Percentiles rank a stretch among this genome's conserved stretches.
phyloP scores from a whole-genome alignment of 2,113 vertebrate species.

The Rhinoptilus africanus region DNA sequence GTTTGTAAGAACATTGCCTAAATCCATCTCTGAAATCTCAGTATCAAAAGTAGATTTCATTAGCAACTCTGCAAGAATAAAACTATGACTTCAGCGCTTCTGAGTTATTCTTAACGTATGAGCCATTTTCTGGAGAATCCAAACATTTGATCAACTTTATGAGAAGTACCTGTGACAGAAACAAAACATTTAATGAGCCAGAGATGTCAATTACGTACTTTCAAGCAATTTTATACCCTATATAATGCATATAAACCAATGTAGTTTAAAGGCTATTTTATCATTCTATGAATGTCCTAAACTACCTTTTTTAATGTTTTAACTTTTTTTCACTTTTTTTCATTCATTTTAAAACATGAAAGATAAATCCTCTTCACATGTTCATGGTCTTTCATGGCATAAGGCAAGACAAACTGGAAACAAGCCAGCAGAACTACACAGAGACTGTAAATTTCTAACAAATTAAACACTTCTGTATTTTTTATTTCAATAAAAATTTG shows the following conservation, averaged over 20 bases:
- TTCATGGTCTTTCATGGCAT: not conserved
- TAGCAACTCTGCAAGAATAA: not conserved
- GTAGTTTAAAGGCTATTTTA: not conserved
- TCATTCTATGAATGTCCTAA: not conserved
- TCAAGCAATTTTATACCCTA: constrained; percentile 7
- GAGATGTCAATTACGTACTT: constrained; percentile 29
- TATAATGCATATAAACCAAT: not conserved
- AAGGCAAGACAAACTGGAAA: constrained; percentile 21
- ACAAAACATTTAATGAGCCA: constrained; percentile 38
- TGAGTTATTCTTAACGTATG: constrained; percentile 48
- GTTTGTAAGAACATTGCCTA: constrained; percentile 1
- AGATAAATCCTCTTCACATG: not conserved
- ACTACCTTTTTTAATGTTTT: not conserved
- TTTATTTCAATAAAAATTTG: not conserved
- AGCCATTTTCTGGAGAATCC: constrained; percentile 13
- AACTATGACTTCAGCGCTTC: constrained; percentile 38
- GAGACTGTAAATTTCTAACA: not conserved
- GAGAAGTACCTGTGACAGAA: constrained; percentile 58
- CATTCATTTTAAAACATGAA: not conserved
- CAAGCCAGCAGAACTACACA: not conserved
- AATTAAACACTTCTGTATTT: not conserved
- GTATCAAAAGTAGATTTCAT: not conserved
- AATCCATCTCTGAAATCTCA: not conserved
- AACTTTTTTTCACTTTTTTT: not conserved
- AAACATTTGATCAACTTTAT: constrained; percentile 52